phyloP scores from a whole-genome alignment of 2,888 invertebrate species.

The Diarsia rubi region DNA sequence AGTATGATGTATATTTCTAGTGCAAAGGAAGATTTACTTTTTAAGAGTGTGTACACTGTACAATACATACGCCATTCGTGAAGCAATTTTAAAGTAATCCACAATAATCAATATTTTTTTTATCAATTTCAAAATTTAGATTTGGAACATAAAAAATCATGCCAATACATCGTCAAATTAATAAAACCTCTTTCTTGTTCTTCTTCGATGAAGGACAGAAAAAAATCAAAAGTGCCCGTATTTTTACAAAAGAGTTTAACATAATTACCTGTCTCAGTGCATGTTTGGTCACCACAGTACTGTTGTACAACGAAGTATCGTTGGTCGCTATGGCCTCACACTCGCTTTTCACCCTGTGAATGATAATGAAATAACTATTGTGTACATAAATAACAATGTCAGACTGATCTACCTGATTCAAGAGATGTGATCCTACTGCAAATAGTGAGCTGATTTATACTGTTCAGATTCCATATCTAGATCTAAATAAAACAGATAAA shows the following conservation, averaged over 20 bases:
- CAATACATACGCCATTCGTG: too few species aligned
- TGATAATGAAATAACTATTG: constrained; percentile 69
- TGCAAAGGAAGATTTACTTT: too few species aligned
- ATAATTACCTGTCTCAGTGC: constrained; percentile 81
- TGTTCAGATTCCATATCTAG: not conserved
- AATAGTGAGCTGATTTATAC: not conserved
- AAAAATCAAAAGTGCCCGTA: too few species aligned
- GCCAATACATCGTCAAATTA: too few species aligned
- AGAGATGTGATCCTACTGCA: constrained; percentile 38
- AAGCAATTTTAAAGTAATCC: too few species aligned
- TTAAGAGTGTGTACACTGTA: too few species aligned
- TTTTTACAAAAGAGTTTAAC: too few species aligned
- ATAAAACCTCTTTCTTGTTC: too few species aligned
- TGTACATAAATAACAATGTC: constrained; percentile 52
- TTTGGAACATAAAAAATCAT: too few species aligned
- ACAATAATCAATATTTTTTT: too few species aligned
- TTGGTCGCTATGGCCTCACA: constrained; percentile 87
- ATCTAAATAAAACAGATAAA: not conserved
- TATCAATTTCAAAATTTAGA: too few species aligned
- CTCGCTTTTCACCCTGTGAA: constrained; percentile 87
- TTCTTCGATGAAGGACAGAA: too few species aligned
- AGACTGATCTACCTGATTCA: constrained; percentile 20
- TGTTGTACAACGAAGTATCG: constrained; percentile 81
- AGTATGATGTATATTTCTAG: not conserved
- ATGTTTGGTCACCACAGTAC: constrained; percentile 75